Evolutionary conservation across 2,113 vertebrate genomes (phyloP).

Genomic region (Spea bombifrons): DNA sequence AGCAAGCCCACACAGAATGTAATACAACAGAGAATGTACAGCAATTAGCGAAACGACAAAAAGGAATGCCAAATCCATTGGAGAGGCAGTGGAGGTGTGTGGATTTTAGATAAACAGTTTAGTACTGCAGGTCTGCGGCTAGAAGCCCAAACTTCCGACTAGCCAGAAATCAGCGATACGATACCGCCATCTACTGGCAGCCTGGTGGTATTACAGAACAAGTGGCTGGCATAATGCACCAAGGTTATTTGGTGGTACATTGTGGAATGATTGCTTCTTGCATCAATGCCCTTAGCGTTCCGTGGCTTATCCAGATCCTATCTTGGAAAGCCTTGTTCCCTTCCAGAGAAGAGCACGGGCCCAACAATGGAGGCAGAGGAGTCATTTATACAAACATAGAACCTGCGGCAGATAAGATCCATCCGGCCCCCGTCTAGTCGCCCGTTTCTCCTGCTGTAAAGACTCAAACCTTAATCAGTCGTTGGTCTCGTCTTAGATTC

Average conservation of each 20-base stretch:
- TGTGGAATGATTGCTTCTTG: neutral
- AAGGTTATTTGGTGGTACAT: neutral
- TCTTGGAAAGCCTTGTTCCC: neutral
- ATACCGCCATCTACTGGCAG: conserved; percentile 55
- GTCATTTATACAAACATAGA: too few species aligned
- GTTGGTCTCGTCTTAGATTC: too few species aligned
- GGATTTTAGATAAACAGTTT: conserved; percentile 54
- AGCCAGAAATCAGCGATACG: conserved; percentile 3
- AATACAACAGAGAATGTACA: conserved; percentile 47
- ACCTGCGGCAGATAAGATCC: too few species aligned
- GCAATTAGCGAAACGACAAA: conserved; percentile 61
- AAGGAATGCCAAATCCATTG: conserved; percentile 51
- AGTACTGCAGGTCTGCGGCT: neutral
- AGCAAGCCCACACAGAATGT: conserved; percentile 27
- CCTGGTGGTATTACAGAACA: neutral
- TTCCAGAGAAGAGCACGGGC: neutral
- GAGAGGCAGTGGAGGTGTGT: conserved; percentile 51
- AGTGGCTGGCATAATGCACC: neutral
- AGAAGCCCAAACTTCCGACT: neutral
- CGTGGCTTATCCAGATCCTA: neutral
- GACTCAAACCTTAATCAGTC: too few species aligned
- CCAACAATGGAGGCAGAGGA: neutral
- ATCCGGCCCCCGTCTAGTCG: too few species aligned
- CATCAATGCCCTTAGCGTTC: neutral
- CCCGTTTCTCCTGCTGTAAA: too few species aligned